Base-by-base conservation (phyloP, 2,888 invertebrate species). In the Philereme vetulata region DNA sequence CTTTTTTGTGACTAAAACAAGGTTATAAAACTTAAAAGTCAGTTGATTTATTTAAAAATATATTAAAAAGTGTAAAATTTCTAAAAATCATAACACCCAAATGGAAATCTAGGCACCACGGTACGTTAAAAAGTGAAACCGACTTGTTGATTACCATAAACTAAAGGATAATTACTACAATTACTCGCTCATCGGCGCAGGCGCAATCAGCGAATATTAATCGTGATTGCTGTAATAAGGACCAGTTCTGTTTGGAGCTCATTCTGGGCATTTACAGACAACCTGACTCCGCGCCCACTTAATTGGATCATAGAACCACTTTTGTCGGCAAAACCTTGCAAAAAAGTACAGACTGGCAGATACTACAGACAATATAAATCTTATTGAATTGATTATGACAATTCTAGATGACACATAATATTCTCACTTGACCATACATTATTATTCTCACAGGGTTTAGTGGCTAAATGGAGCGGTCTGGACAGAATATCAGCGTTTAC, bases 121-220 rank as follows among this genome's bases (percentile, higher is more conserved):
- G 47, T 45, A 48, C 51, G 34, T 44, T 52, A 53, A 66, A 65
- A 65, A 68, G 68, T 65, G 68, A 68, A 68, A 68, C 60, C 33
- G 44, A 11, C 56, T 47, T 54, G 53, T 60, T 47, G 33, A 62
- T 62, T 62, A 64, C 62, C 51, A 64, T 60, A 56, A 58, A 60
- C 43, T 53, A 59, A 58, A 60, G 55, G 60, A 66, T 66, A 69
- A 69, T 69, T 60, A 51, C 62, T 45, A 51, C 55, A 67, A 66
- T 64, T 66, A 63, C 56, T 57, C 55, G 64, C 51, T 55, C 67
- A 62, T 64, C 59, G 56, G 52, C 43, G 42, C 47, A 54, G 49
- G 52, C 43, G 64, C 65, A 66, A 67, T 63, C 67, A 61, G 49
- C 44, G 61, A 65, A 66, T 66, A 65, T 60, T 63, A 4, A 61